Percentiles rank a stretch among this genome's conserved stretches.
Evolutionary conservation across 2,888 invertebrate genomes (phyloP).

Genomic region (Andrena camellia): DNA sequence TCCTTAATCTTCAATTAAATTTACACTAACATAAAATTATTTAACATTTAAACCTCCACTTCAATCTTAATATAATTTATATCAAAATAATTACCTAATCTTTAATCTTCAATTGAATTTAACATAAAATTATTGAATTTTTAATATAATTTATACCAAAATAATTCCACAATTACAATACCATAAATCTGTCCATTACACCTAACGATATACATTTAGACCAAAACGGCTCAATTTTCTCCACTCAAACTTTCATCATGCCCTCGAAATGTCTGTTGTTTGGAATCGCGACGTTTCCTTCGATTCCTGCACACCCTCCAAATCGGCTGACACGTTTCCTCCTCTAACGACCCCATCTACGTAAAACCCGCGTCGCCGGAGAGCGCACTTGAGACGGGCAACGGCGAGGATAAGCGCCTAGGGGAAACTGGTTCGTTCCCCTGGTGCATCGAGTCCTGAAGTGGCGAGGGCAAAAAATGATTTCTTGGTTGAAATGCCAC

Average conservation of each 20-base stretch:
- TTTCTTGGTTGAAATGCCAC: constrained; percentile 63
- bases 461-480: constrained; percentile 48
- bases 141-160: too few species aligned
- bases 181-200: too few species aligned
- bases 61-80: too few species aligned
- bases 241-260: background rate
- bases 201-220: too few species aligned
- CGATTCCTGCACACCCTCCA: background rate
- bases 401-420: constrained; percentile 59
- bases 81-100: too few species aligned
- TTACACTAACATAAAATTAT: too few species aligned
- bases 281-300: background rate
- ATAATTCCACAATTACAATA: too few species aligned
- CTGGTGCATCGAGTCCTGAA: constrained; percentile 28
- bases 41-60: too few species aligned
- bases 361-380: constrained; percentile 46
- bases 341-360: constrained; percentile 56
- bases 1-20: too few species aligned
- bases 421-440: constrained; percentile 70
- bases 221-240: background rate
- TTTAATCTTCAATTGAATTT: too few species aligned
- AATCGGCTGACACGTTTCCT: constrained; percentile 22
- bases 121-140: too few species aligned
- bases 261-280: background rate
- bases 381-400: constrained; percentile 48